Evolutionary conservation across 2,113 vertebrate genomes (phyloP).

Genomic region (Agelaius tricolor): DNA sequence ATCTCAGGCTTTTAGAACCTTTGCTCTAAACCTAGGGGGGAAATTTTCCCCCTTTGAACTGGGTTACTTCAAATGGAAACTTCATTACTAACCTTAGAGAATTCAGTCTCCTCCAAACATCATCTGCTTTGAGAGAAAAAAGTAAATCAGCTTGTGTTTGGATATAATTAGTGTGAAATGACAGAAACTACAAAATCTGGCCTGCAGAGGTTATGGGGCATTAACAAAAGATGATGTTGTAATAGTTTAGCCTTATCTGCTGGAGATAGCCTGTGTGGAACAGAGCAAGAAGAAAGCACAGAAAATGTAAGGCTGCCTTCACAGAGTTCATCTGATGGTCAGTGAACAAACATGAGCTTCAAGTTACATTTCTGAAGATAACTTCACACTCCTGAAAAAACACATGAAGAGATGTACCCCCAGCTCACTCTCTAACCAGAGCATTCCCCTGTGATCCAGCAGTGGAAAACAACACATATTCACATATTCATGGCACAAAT

Average conservation of each 20-base stretch:
- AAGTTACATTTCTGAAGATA: not conserved
- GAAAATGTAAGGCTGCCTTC: not conserved
- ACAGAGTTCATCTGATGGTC: not conserved
- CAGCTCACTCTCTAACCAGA: not conserved
- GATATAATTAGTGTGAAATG: conserved; percentile 28
- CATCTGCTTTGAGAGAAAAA: conserved; percentile 2
- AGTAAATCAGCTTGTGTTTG: conserved; percentile 24
- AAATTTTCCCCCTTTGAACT: conserved; percentile 54
- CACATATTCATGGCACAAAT: not conserved
- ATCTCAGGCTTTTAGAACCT: conserved; percentile 63
- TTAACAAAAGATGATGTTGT: not conserved
- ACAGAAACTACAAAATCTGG: conserved; percentile 4
- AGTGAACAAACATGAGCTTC: not conserved
- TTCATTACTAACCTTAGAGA: conserved; percentile 59
- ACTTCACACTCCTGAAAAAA: not conserved
- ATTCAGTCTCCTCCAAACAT: conserved; percentile 15
- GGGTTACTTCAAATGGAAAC: conserved; percentile 66
- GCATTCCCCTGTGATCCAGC: not conserved
- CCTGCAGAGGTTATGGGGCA: not conserved
- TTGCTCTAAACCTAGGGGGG: conserved; percentile 66
- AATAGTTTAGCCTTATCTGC: not conserved
- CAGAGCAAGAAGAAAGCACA: not conserved
- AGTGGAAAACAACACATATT: not conserved
- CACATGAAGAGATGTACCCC: not conserved
- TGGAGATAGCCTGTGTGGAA: not conserved